phyloP scores from a whole-genome alignment of 2,888 invertebrate genomes.

The Drosophila mettleri region DNA sequence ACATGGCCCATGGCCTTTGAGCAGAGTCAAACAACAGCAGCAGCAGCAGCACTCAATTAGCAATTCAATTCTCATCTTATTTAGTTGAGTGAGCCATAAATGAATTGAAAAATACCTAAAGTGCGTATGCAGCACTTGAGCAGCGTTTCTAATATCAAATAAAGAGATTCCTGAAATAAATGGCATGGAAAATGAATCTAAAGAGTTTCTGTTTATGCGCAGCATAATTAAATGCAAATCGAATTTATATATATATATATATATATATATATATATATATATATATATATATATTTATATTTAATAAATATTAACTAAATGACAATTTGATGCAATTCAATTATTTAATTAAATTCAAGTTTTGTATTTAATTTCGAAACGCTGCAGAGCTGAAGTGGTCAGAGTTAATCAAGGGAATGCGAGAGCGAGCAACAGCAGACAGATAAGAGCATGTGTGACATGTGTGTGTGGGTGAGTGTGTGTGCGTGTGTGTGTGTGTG shows the following conservation, averaged over 20 bases:
- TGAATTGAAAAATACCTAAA: no score
- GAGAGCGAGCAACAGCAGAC: conserved; percentile 5
- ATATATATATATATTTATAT: neutral
- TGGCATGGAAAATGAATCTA: no score
- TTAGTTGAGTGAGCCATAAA: neutral
- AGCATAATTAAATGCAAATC: conserved; percentile 1
- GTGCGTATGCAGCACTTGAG: no score
- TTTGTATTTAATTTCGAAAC: neutral
- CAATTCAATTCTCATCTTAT: neutral
- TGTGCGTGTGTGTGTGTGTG: conserved; percentile 15
- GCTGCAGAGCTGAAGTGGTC: neutral
- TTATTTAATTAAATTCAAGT: neutral
- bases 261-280: neutral
- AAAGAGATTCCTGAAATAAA: no score
- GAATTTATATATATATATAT: neutral
- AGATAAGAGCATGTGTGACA: conserved; percentile 67
- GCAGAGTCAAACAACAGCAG: no score
- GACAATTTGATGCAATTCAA: neutral
- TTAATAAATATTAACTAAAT: no score
- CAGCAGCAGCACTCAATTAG: no score
- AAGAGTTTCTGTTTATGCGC: no score
- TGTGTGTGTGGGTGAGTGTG: conserved; percentile 25
- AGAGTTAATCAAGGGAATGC: conserved; percentile 3
- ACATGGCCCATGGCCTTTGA: no score
- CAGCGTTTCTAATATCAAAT: no score